Conservation (phyloP, 2,888 invertebrate genomes). For the Chymomyza procnemis region DNA sequence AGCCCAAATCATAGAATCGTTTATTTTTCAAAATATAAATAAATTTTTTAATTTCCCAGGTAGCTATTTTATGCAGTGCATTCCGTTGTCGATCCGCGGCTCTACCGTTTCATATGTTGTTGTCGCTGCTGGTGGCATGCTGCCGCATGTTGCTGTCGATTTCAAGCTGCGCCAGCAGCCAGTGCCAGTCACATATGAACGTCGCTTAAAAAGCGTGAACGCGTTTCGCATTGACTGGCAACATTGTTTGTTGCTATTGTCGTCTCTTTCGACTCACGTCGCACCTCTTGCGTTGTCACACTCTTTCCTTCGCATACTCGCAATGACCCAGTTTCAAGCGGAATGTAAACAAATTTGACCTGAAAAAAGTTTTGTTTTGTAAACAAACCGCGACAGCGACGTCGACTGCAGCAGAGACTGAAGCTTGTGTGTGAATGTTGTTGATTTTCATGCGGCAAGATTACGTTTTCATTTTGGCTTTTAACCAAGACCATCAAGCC, state of each 20-base stretch:
- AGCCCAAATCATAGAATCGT: no score
- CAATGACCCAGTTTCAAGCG: slow-evolving; percentile 75
- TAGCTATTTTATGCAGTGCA: no score
- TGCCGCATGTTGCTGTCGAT: slow-evolving; percentile 54
- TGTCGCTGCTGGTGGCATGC: slow-evolving; percentile 56
- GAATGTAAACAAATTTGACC: slow-evolving; percentile 77
- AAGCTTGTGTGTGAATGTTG: slow-evolving; percentile 24
- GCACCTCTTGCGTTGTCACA: slow-evolving; percentile 17
- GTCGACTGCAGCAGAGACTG: slow-evolving; percentile 44
- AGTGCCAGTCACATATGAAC: slow-evolving; percentile 38
- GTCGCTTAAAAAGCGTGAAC: slow-evolving; percentile 25
- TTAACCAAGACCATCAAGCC: slow-evolving; percentile 40
- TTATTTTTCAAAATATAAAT: no score
- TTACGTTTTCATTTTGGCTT: slow-evolving; percentile 62
- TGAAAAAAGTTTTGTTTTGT: slow-evolving; percentile 71
- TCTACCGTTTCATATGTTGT: neutral
- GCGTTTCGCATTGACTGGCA: slow-evolving; percentile 13
- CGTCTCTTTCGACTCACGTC: slow-evolving; percentile 47
- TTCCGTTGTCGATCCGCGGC: no score
- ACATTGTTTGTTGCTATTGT: slow-evolving; percentile 2
- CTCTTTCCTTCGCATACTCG: slow-evolving; percentile 32
- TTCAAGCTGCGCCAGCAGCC: slow-evolving; percentile 51
- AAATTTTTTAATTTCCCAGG: no score
- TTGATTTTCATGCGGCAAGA: slow-evolving; percentile 28
- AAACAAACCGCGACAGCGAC: slow-evolving; percentile 64